Conservation (phyloP, 2,797 vertebrate genomes). For the Pangasius macronema region DNA sequence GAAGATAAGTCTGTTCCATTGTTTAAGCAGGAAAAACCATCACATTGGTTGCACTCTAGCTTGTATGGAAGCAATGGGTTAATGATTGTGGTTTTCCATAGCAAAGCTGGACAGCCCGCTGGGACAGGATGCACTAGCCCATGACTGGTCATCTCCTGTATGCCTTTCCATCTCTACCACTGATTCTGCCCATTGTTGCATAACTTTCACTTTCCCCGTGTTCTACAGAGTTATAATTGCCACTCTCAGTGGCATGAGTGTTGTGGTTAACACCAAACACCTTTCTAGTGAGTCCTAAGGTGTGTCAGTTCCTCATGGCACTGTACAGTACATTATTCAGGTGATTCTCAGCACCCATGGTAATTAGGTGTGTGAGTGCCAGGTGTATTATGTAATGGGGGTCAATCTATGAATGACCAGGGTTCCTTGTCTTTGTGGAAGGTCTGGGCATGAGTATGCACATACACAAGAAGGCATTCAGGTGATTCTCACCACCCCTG, state of each 20-base stretch:
- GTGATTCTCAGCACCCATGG: background rate
- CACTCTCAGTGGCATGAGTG: background rate
- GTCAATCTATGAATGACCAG: too few relatives aligned
- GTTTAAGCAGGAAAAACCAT: slow-evolving; percentile 5
- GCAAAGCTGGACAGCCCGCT: background rate
- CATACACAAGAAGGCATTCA: background rate
- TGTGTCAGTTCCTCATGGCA: background rate
- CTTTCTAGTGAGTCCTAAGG: background rate
- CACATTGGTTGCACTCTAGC: background rate
- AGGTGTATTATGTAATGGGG: background rate
- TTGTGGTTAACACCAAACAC: background rate
- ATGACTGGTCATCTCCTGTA: background rate
- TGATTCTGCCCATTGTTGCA: background rate
- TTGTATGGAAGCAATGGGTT: background rate
- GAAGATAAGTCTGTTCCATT: background rate
- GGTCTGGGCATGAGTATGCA: background rate
- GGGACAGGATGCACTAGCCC: background rate
- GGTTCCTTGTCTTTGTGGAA: background rate
- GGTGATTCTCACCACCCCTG: background rate
- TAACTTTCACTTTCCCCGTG: background rate
- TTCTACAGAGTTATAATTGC: background rate
- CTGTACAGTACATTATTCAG: background rate
- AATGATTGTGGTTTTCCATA: slow-evolving; percentile 13
- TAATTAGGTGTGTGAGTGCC: background rate
- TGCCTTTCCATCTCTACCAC: background rate